Evolutionary conservation across 2,113 vertebrate species (phyloP), one percentile per base, ranked within the genome.

Genomic region (Physeter macrocephalus): DNA sequence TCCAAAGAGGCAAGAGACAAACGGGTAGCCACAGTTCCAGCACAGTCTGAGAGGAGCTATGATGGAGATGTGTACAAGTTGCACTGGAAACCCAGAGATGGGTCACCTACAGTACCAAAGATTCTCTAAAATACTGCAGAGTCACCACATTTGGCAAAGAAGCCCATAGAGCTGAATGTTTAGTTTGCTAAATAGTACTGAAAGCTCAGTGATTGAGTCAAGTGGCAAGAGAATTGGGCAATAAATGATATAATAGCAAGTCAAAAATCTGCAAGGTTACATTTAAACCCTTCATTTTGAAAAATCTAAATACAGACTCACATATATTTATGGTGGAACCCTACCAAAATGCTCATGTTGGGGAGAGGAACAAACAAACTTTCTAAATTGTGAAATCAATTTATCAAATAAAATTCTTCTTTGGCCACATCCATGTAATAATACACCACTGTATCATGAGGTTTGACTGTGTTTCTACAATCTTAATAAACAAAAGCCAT

Each of bases 261-360:
- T 49, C 75, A 34, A 90, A 88, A 84, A 82, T 78, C 41, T 34
- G n/a, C 11, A 80, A 82, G 25, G 1, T 92, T 96, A 62, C 46
- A 80, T 52, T 90, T 78, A 87, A 83, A 6, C n/a, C 90, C 29
- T 95, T 94, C 11, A 64, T 90, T 97, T 81, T 88, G 74, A 97
- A 57, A 94, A 77, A 59, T 2, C 13, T 54, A 84, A 95, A 84
- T 25, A 78, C 4, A 93, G 31, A 66, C 49, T 83, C 64, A 75
- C 11, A 17, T 72, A 23, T 81, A 59, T 72, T 67, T 78, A n/a
- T 75, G 75, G 49, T 66, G 39, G 9, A 71, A 71, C 8, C 17
- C 43, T 80, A 71, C 39, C 43, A 71, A n/a, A 78, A 89, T 34
- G 21, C 11, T 88, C 12, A 52, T 25, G 14, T 36, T 87, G 66